Evolutionary conservation across 2,888 invertebrate species (phyloP).

Genomic region (Taenaris catops): DNA sequence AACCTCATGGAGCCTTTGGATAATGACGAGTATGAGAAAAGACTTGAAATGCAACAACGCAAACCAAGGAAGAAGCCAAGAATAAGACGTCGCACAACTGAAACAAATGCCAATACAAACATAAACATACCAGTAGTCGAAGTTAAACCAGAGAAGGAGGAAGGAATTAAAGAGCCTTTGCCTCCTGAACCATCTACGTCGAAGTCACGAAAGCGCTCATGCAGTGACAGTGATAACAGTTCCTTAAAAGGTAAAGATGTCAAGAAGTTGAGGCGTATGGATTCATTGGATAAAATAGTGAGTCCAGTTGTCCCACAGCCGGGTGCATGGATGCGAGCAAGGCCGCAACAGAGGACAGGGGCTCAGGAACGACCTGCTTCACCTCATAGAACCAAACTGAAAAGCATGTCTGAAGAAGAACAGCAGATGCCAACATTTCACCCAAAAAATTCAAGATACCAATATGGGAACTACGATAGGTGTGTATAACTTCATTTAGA

Average conservation of each 20-base stretch:
- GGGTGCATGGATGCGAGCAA: constrained; percentile 87
- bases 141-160: constrained; percentile 40
- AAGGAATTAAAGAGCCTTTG: constrained; percentile 55
- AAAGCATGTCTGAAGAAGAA: constrained; percentile 53
- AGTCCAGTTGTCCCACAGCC: constrained; percentile 95
- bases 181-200: constrained; percentile 60
- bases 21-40: constrained; percentile 90
- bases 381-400: constrained; percentile 54
- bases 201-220: constrained; percentile 67
- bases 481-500: constrained; percentile 35
- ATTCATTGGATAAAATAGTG: constrained; percentile 92
- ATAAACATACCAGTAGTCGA: constrained; percentile 33
- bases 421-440: constrained; percentile 83
- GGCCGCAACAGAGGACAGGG: constrained; percentile 51
- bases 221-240: constrained; percentile 77
- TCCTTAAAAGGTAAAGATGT: constrained; percentile 73
- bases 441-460: constrained; percentile 88
- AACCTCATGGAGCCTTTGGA: constrained; percentile 90
- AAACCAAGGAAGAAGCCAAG: constrained; percentile 85
- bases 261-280: constrained; percentile 83
- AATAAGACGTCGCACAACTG: constrained; percentile 66
- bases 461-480: constrained; percentile 97
- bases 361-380: constrained; percentile 70
- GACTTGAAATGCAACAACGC: constrained; percentile 84
- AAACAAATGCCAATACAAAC: constrained; percentile 45